Evolutionary conservation across 2,797 vertebrate species (phyloP), one percentile per base, ranked within the genome.

Genomic region (Propithecus perrieri): DNA sequence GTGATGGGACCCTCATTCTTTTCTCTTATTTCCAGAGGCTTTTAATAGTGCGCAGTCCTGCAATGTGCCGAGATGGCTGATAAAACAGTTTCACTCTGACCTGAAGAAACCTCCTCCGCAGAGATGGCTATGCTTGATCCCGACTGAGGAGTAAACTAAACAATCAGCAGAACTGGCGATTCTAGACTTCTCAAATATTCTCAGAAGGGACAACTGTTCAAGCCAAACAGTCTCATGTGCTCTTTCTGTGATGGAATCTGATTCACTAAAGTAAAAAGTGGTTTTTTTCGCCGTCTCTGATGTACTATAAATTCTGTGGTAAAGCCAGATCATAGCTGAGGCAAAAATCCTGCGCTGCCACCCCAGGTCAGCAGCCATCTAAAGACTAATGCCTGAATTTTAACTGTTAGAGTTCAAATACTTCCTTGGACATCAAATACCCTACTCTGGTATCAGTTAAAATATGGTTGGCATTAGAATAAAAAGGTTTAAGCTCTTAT

Each of bases 381-480:
- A 63, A 67, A 81, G 65, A 84, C 41, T 11, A 33, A 72, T 3
- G 26, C 14, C 69, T 46, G 38, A 84, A 86, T 85, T 89, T 85
- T 78, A 93, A 81, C 18, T 12, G 22, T 30, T 61, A 75, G 81
- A 88, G 15, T 50, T 89, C 53, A 95, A 83, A 87, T 69, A 61
- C 46, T 38, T 84, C 61, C 59, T 50, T 78, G 71, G 72, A 86
- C 38, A 65, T 96, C 61, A 90, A 94, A 93, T 61, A 91, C 15
- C 90, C 85, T 95, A 85, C 85, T 93, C 65, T 94, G 43, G 53
- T 55, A 87, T 88, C 80, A 85, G 57, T 48, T 89, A 91, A 93
- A 78, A 95, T 72, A 63, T 33, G 92, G 33, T 61, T 90, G 72
- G 43, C 75, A 71, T 57, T 69, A 85, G 88, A 92, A 97, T 22